These are phyloP conservation scores for Drosophila athabasca DNA, from an alignment of 1,140 invertebrate genomes.

Conservation along the genomic window DNA sequence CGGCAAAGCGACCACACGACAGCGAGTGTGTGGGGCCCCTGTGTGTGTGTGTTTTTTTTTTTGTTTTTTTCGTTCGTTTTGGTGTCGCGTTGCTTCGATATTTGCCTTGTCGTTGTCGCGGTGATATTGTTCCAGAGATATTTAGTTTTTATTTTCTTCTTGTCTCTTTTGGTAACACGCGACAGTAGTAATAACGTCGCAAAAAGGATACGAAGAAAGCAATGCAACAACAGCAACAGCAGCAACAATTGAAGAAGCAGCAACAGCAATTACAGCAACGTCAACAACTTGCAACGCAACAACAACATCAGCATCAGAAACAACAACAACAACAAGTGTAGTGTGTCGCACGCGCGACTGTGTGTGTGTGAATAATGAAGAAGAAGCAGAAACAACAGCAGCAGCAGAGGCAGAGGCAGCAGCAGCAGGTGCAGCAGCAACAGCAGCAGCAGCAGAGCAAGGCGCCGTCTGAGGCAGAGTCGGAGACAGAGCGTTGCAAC, in stretches of 20 bases:
- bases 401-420: conserved; percentile 52
- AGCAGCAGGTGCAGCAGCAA: conserved; percentile 38
- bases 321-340: conserved; percentile 61
- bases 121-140: conserved; percentile 8
- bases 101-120: background rate
- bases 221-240: conserved; percentile 40
- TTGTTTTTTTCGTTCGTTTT: conserved; percentile 1
- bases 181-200: background rate
- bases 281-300: background rate
- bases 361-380: conserved; percentile 74
- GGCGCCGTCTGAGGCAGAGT: conserved; percentile 54
- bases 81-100: too few relatives aligned
- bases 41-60: conserved; percentile 6
- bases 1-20: too few relatives aligned
- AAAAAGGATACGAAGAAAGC: conserved; percentile 27
- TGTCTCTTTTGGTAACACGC: background rate
- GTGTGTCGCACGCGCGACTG: conserved; percentile 58
- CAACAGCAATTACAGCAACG: conserved; percentile 4
- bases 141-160: background rate
- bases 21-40: too few relatives aligned
- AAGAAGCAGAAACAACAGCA: conserved; percentile 76
- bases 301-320: conserved; percentile 9
- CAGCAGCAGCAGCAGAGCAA: conserved; percentile 49
- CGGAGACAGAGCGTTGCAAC: conserved; percentile 38
- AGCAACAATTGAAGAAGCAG: conserved; percentile 14